A percentile compares a stretch with the other conserved stretches of the same genome.
phyloP scores from a whole-genome alignment of 2,888 invertebrate genomes.

The Clanis bilineata region DNA sequence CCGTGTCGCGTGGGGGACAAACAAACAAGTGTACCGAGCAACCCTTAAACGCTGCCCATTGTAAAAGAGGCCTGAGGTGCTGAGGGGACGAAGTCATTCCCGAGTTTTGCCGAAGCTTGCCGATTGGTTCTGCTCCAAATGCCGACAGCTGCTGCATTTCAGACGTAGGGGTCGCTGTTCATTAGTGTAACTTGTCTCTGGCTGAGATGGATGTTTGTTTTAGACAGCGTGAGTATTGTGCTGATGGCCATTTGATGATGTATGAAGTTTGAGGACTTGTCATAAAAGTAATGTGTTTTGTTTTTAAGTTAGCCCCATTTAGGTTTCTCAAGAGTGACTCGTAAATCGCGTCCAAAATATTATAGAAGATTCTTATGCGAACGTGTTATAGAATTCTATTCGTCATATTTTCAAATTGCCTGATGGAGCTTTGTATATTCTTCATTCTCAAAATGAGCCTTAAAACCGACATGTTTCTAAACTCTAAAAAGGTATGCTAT shows the following conservation, averaged over 20 bases:
- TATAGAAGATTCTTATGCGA: no score
- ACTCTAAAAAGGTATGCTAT: no score
- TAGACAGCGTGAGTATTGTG: slow-evolving; percentile 63
- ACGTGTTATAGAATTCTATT: no score
- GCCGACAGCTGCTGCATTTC: slow-evolving; percentile 79
- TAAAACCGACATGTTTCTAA: no score
- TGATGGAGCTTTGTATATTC: no score
- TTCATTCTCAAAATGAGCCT: no score
- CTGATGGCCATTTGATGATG: slow-evolving; percentile 76
- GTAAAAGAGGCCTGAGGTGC: slow-evolving; percentile 48
- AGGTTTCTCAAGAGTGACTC: no score
- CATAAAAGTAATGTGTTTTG: slow-evolving; percentile 13
- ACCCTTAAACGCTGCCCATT: slow-evolving; percentile 68
- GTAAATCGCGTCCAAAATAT: no score
- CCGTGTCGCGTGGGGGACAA: slow-evolving; percentile 72
- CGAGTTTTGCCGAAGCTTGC: slow-evolving; percentile 56
- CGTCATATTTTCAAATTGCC: no score
- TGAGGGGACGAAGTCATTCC: slow-evolving; percentile 50
- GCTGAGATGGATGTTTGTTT: slow-evolving; percentile 80
- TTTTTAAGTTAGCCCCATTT: no score
- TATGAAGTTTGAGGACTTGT: slow-evolving; percentile 50
- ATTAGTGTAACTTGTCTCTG: slow-evolving; percentile 79
- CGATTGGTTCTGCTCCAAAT: slow-evolving; percentile 79
- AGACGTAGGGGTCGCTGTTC: slow-evolving; percentile 76
- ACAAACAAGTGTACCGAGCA: slow-evolving; percentile 77